These are phyloP conservation scores for Macrotus californicus DNA, from an alignment of 2,113 vertebrate genomes.

Conservation along the genomic window DNA sequence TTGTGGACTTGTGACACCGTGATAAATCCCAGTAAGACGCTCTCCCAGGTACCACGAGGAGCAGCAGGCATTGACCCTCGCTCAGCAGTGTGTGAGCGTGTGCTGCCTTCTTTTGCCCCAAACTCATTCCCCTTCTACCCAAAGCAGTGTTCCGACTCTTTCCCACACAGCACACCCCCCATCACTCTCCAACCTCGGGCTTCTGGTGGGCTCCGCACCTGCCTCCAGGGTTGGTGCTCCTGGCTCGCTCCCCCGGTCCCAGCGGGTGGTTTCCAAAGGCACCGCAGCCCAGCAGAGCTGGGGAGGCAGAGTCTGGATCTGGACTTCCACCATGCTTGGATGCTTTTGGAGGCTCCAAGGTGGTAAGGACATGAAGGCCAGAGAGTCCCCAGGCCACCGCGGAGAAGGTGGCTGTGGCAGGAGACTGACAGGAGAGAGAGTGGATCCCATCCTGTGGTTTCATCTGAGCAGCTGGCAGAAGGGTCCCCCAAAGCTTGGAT, in stretches of 20 bases:
- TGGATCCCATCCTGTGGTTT: not conserved
- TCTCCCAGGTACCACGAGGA: not conserved
- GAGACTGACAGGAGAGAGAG: not conserved
- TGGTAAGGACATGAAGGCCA: not conserved
- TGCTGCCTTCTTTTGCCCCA: not conserved
- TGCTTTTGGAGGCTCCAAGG: not conserved
- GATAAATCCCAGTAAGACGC: not conserved
- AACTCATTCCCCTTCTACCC: not conserved
- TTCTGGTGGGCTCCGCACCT: not conserved
- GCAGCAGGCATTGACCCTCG: not conserved
- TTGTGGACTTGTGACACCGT: not conserved
- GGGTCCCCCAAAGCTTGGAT: too few species aligned
- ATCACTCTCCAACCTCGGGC: not conserved
- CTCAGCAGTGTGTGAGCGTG: too few species aligned
- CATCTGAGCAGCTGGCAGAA: too few species aligned
- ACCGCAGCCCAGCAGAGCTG: not conserved
- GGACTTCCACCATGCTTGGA: not conserved
- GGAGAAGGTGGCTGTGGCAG: not conserved
- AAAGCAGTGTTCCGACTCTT: not conserved
- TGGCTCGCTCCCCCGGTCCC: not conserved
- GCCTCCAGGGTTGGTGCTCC: too few species aligned
- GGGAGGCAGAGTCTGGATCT: not conserved
- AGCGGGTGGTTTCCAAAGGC: rapidly evolving
- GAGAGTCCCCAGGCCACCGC: not conserved
- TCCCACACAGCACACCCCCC: not conserved